A percentile compares a stretch with the other conserved stretches of the same genome.
Conservation (phyloP, 2,113 vertebrate genomes). For the Acanthochromis polyacanthus region DNA sequence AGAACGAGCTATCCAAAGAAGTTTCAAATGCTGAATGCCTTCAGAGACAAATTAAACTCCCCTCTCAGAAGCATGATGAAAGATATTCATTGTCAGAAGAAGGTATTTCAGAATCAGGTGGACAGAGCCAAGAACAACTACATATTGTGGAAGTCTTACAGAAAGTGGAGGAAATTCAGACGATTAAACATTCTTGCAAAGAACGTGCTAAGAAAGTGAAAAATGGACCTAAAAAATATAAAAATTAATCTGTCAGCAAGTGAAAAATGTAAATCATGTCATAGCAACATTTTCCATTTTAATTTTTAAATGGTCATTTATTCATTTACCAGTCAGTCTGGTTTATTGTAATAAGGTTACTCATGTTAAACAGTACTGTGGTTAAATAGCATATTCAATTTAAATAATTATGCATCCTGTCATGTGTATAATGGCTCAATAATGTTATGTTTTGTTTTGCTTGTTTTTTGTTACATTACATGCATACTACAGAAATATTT, state of each 20-base stretch:
- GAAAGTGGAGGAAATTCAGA: conserved; percentile 67
- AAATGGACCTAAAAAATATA: conserved; percentile 33
- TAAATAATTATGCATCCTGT: background rate
- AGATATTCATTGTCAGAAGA: conserved; percentile 83
- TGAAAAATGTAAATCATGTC: background rate
- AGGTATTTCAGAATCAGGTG: conserved; percentile 12
- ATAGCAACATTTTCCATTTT: background rate
- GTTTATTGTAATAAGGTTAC: background rate
- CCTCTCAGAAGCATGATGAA: conserved; percentile 79
- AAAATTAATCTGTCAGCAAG: conserved; percentile 10
- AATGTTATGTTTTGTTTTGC: background rate
- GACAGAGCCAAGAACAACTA: conserved; percentile 17
- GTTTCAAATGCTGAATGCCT: conserved; percentile 84
- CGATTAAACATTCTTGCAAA: conserved; percentile 22
- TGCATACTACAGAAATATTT: background rate
- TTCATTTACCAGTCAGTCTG: background rate
- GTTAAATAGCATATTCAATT: conserved; percentile 3
- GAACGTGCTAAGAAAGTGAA: conserved; percentile 11
- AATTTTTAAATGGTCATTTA: background rate
- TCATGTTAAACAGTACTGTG: background rate
- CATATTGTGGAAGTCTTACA: conserved; percentile 42
- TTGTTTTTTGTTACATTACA: too few relatives aligned
- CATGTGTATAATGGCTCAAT: background rate
- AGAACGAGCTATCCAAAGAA: conserved; percentile 83
- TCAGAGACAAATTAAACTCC: conserved; percentile 77